Base-by-base conservation (phyloP, 2,888 invertebrate genomes). In the Heliothis peltigera region DNA sequence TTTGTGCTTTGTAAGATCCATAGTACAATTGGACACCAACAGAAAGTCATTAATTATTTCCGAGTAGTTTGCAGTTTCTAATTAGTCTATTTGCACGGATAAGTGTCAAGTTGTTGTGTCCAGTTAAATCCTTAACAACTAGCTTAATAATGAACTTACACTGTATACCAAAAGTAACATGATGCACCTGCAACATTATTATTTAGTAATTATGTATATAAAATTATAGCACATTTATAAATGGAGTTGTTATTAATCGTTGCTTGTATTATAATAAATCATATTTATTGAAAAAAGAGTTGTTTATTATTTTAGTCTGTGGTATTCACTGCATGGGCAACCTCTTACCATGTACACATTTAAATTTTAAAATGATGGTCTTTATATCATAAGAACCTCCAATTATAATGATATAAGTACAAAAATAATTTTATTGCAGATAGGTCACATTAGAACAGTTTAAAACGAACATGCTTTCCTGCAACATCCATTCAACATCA, bases 51-150 rank as follows among this genome's bases (percentile, higher is more conserved):
- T n/a, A 25, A 49, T 44, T 17, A 15, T 47, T 10, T 39, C 15
- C 15, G 4, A n/a, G 39, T 39, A 39, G n/a, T 39, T 42, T 42
- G 15, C n/a, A n/a, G 22, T 62, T 61, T 28, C 25, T 49, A 25
- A 66, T 25, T 61, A 59, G 28, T 32, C n/a, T 42, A 55, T 56
- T 39, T 66, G 70, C 58, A 77, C 64, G 70, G 64, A 65, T 52
- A 56, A 57, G 58, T 74, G 74, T 79, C 61, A 62, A 77, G 67
- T 56, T 76, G 71, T 63, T 76, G 81, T 77, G 81, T 87, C 83
- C 83, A 83, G 81, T 83, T 84, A 60, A 80, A 82, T 79, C 64
- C 87, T 87, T 88, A 88, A 52, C 70, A 73, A 73, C 84, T 87
- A 89, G 79, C 85, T 86, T 88, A 86, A 54, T 68, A 80, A 63